Conservation (phyloP, 2,888 invertebrate genomes). For the Pasiphila rectangulata region DNA sequence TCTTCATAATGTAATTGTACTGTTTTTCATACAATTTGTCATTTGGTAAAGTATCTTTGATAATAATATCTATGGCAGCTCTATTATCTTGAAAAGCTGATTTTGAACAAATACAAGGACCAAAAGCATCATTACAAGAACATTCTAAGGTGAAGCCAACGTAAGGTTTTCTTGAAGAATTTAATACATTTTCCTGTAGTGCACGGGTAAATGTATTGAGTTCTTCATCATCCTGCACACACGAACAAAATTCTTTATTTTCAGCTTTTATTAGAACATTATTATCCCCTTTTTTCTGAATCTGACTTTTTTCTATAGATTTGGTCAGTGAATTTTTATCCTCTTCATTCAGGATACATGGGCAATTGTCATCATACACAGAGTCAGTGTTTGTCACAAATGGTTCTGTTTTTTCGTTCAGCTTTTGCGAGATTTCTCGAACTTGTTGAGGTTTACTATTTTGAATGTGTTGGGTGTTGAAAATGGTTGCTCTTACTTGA, state of each 20-base stretch:
- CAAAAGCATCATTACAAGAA: constrained; percentile 48
- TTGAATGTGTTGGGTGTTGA: not conserved
- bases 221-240: not conserved
- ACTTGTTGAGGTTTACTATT: not conserved
- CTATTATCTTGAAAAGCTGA: constrained; percentile 41
- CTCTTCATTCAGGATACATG: too few species aligned
- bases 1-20: constrained; percentile 53
- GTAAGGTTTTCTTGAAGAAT: constrained; percentile 36
- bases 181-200: not conserved
- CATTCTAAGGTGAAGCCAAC: constrained; percentile 59
- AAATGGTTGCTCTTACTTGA: not conserved
- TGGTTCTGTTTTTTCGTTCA: not conserved
- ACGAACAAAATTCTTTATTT: too few species aligned
- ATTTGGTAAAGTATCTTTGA: constrained; percentile 42
- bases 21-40: constrained; percentile 34
- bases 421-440: not conserved
- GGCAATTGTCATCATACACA: too few species aligned
- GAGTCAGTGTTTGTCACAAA: not conserved
- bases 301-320: too few species aligned
- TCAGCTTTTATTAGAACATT: too few species aligned
- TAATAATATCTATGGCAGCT: constrained; percentile 44
- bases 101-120: constrained; percentile 53
- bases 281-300: too few species aligned
- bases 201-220: not conserved
- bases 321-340: too few species aligned